phyloP scores from a whole-genome alignment of 2,797 vertebrate species.

The Microchirus variegatus region DNA sequence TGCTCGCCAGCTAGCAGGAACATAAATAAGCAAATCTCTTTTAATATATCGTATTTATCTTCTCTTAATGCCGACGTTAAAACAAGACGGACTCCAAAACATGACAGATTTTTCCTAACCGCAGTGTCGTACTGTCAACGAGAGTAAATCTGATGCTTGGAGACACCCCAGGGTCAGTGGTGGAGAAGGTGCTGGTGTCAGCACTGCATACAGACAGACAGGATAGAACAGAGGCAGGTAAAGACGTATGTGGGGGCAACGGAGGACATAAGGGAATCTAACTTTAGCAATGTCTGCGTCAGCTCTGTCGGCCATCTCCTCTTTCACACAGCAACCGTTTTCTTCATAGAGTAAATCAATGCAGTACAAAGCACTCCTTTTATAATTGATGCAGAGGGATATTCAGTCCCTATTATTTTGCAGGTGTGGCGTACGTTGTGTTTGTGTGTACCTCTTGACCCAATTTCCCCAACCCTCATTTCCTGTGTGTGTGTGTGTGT shows the following conservation, averaged over 20 bases:
- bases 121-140: slow-evolving; percentile 37
- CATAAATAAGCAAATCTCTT: too few species aligned
- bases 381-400: neutral
- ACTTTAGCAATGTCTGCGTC: slow-evolving; percentile 31
- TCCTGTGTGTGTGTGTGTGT: slow-evolving; percentile 6
- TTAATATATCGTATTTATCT: too few species aligned
- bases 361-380: neutral
- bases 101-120: slow-evolving; percentile 44
- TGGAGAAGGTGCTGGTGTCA: slow-evolving; percentile 50
- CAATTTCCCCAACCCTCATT: slow-evolving; percentile 3
- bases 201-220: slow-evolving; percentile 21
- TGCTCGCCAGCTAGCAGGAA: neutral
- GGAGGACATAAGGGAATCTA: slow-evolving; percentile 40
- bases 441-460: neutral
- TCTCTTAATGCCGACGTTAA: too few species aligned
- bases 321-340: slow-evolving; percentile 20
- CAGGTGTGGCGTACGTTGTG: neutral
- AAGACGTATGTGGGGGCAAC: slow-evolving; percentile 33
- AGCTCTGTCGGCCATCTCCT: slow-evolving; percentile 24
- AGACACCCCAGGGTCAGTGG: slow-evolving; percentile 35
- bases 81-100: too few species aligned
- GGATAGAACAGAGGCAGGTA: slow-evolving; percentile 13
- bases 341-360: neutral
- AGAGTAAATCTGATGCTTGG: slow-evolving; percentile 42
- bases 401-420: neutral